Base-by-base conservation (phyloP, 2,113 vertebrate species). In the Fukomys damarensis region DNA sequence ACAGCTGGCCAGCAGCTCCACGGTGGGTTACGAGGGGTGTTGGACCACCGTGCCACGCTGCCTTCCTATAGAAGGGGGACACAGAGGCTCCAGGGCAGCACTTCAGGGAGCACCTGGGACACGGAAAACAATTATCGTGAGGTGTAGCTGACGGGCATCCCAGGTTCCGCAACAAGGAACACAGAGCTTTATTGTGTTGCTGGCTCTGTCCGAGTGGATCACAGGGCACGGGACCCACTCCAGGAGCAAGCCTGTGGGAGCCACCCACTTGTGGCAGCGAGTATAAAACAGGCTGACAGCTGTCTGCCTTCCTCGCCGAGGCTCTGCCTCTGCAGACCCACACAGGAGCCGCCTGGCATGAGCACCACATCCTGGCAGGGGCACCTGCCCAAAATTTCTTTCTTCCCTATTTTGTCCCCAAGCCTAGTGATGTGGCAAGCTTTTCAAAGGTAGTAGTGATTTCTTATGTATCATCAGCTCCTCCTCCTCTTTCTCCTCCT, bases 301-400 rank as follows among this genome's bases (percentile, higher is more conserved):
- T 9, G 1, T 38, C 3, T 9, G 1, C 2, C 19, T 12, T 59
- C 81, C 65, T 61, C n/a, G 26, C n/a, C 6, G 19, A 0, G 16
- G 32, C 79, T 66, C 28, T 49, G 41, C 12, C 41, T n/a, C 79
- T 35, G 17, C 35, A 66, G 54, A 80, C 26, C 13, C 56, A 1
- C 16, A 32, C 24, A 7, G 9, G 11, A 56, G 43, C 49, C 46
- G 7, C 30, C 49, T 12, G 16, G 24, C 43, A 32, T 43, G 54
- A 54, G 22, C 16, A 7, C 8, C 72, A 52, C 24, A 28, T 65
- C 38, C 35, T 3, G 1, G 56, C 41, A 30, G 52, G 12, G 89
- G 41, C 35, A 32, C 54, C 63, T 14, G 43, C 59, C 76, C 26
- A 17, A 12, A 24, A 63, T 17, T 54, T 26, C 52, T 86, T 54